These are phyloP conservation scores for Oceanodroma leucorhoa DNA, from an alignment of 2,797 vertebrate genomes.

Conservation along the genomic window DNA sequence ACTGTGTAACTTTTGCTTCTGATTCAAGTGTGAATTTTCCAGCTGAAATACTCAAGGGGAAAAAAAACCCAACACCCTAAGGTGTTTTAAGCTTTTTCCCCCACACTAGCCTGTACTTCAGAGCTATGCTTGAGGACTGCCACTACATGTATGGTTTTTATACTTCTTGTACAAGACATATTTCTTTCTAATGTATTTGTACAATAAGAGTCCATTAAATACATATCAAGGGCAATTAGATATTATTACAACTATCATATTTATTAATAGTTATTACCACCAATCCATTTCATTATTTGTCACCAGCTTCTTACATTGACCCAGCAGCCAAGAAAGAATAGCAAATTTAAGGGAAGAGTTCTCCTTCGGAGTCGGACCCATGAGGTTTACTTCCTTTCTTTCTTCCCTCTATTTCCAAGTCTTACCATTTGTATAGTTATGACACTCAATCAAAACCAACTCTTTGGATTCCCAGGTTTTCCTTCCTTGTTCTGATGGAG, in stretches of 20 bases:
- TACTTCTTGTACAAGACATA: neutral
- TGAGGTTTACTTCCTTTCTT: neutral
- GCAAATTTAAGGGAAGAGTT: neutral
- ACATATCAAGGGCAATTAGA: neutral
- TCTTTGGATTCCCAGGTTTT: neutral
- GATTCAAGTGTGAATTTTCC: neutral
- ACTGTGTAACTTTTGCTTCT: neutral
- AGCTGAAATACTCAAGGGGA: neutral
- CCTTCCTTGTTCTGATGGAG: neutral
- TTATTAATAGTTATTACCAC: neutral
- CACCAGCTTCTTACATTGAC: neutral
- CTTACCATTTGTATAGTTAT: neutral
- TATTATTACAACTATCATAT: neutral
- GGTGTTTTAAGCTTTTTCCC: neutral
- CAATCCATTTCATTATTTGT: neutral
- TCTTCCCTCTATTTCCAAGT: neutral
- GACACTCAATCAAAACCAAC: neutral
- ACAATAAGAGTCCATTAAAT: neutral
- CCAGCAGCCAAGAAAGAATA: neutral
- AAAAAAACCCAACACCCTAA: neutral
- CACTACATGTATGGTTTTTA: neutral
- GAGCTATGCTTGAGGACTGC: neutral
- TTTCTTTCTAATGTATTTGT: neutral
- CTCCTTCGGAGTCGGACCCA: neutral
- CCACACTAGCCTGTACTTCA: neutral